phyloP scores from a whole-genome alignment of 2,113 vertebrate genomes.

The Oreamnos americanus region DNA sequence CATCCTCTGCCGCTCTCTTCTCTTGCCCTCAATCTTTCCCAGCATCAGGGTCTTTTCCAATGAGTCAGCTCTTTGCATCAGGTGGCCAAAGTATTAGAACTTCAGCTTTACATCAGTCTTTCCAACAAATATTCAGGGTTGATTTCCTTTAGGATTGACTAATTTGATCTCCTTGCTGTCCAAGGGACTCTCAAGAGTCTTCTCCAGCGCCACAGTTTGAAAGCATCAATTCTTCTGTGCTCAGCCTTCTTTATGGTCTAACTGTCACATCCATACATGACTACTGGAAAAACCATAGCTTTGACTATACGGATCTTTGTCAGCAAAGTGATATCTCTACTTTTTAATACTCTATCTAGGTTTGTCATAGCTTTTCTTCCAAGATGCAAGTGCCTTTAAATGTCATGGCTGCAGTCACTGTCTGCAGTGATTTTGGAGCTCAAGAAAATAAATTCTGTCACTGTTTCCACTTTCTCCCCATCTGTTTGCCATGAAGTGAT shows the following conservation, averaged over 20 bases:
- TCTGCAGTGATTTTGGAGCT: background rate
- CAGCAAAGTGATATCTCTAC: background rate
- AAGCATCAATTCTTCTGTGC: background rate
- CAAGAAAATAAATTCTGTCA: background rate
- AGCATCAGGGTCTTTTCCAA: background rate
- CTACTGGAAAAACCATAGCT: background rate
- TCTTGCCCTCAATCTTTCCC: background rate
- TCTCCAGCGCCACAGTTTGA: background rate
- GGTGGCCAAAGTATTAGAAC: background rate
- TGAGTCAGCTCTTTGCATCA: background rate
- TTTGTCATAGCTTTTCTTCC: background rate
- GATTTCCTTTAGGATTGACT: background rate
- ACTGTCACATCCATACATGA: background rate
- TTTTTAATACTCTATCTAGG: background rate
- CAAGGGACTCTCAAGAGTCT: background rate
- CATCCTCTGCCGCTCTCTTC: background rate
- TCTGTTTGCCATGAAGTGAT: background rate
- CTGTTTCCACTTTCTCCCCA: background rate
- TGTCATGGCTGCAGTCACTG: background rate
- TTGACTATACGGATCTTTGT: background rate
- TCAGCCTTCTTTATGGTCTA: background rate
- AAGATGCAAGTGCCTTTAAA: background rate
- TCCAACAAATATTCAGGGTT: background rate
- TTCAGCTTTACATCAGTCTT: background rate
- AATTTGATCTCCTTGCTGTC: background rate